phyloP scores from a whole-genome alignment of 2,888 invertebrate species.

The Nysson spinosus region DNA sequence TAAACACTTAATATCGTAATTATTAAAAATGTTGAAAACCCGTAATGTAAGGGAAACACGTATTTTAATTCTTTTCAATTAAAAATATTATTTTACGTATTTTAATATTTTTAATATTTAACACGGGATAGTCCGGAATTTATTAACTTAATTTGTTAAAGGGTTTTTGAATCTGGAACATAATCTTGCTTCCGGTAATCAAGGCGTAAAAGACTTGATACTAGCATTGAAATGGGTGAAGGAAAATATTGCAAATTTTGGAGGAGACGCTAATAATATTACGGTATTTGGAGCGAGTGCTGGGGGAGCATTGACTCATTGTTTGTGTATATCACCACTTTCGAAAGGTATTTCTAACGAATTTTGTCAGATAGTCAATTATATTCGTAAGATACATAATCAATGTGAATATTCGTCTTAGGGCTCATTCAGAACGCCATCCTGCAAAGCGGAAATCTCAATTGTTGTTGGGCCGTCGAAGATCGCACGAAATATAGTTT shows the following conservation, averaged over 20 bases:
- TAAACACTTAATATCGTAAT: too few species aligned
- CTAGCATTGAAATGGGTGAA: conserved; percentile 65
- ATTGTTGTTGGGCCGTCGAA: conserved; percentile 44
- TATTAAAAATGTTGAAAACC: too few species aligned
- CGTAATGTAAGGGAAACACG: too few species aligned
- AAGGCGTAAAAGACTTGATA: conserved; percentile 67
- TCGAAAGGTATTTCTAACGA: conserved; percentile 59
- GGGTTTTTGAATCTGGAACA: conserved; percentile 68
- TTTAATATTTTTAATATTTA: too few species aligned
- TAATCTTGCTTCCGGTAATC: conserved; percentile 65
- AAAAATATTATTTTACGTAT: too few species aligned
- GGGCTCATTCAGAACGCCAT: conserved; percentile 69
- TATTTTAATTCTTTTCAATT: too few species aligned
- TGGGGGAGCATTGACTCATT: conserved; percentile 54
- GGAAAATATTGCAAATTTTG: conserved; percentile 65
- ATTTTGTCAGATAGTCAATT: too few species aligned
- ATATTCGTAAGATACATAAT: too few species aligned
- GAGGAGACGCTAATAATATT: conserved; percentile 67
- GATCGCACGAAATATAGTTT: conserved; percentile 39
- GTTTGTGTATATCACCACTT: conserved; percentile 57
- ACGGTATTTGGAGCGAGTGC: conserved; percentile 67
- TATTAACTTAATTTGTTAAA: conserved; percentile 23
- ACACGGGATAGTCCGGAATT: too few species aligned
- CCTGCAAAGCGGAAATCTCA: conserved; percentile 59
- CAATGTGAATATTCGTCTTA: conserved; percentile 15